phyloP scores from a whole-genome alignment of 2,888 invertebrate species.

The Nomada fucata region DNA sequence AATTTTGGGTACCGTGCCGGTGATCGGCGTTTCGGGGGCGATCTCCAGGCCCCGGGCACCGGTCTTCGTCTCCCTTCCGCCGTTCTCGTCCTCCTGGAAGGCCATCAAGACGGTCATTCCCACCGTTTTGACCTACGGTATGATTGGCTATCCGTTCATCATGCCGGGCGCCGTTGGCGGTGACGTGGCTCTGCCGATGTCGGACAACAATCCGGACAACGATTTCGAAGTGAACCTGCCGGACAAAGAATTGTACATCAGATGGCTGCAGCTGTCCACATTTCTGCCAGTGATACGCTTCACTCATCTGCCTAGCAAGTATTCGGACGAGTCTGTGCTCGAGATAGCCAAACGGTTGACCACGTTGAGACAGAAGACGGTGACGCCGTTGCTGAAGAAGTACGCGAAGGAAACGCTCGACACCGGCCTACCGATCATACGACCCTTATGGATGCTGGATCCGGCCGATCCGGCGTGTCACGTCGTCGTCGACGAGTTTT shows the following conservation, averaged over 20 bases:
- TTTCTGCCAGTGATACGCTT: constrained; percentile 97
- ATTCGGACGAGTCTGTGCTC: constrained; percentile 91
- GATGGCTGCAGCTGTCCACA: constrained; percentile 95
- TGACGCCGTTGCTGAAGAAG: constrained; percentile 90
- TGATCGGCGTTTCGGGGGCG: constrained; percentile 94
- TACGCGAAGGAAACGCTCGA: constrained; percentile 92
- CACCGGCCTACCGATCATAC: constrained; percentile 92
- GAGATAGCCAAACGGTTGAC: constrained; percentile 92
- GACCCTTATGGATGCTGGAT: constrained; percentile 96
- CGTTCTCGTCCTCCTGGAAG: constrained; percentile 95
- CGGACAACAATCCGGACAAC: constrained; percentile 88
- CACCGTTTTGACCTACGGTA: constrained; percentile 93
- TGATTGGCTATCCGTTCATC: constrained; percentile 96
- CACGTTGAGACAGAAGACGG: constrained; percentile 89
- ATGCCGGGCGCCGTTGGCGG: constrained; percentile 98
- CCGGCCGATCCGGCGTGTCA: constrained; percentile 92
- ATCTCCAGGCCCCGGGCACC: constrained; percentile 93
- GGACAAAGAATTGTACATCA: constrained; percentile 92
- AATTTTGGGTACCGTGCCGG: constrained; percentile 87
- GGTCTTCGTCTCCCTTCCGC: constrained; percentile 93
- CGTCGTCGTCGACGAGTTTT: constrained; percentile 93
- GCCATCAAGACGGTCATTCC: constrained; percentile 93
- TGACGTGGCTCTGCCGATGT: constrained; percentile 89
- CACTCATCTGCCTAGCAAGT: constrained; percentile 94
- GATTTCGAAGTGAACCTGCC: constrained; percentile 91